Conservation (phyloP, 2,113 vertebrate species). For the Mustela lutreola region DNA sequence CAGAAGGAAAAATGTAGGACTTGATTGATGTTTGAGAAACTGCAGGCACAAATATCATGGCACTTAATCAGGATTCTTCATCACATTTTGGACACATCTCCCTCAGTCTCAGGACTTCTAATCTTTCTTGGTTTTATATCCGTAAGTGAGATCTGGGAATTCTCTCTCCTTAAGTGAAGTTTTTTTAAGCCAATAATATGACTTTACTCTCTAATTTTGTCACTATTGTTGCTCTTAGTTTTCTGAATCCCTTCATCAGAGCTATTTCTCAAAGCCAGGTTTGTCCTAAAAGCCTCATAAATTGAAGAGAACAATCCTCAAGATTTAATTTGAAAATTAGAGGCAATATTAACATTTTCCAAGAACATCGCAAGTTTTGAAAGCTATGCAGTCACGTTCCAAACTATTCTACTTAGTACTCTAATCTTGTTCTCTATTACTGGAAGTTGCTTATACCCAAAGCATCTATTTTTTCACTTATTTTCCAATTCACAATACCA, state of each 20-base stretch:
- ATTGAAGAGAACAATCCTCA: neutral
- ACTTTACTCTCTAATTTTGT: slow-evolving; percentile 13
- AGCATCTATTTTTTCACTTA: slow-evolving; percentile 6
- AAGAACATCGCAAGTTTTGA: slow-evolving; percentile 15
- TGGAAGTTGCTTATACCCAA: neutral
- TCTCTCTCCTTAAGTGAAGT: slow-evolving; percentile 19
- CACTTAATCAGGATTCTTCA: neutral
- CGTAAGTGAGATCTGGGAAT: neutral
- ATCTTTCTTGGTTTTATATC: slow-evolving; percentile 7
- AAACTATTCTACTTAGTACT: neutral
- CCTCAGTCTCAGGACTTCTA: neutral
- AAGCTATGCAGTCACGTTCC: slow-evolving; percentile 17
- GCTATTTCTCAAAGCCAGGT: slow-evolving; percentile 37
- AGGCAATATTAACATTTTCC: slow-evolving; percentile 46
- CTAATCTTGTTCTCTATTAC: neutral
- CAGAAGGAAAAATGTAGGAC: neutral
- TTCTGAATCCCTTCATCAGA: slow-evolving; percentile 30
- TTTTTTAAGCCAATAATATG: slow-evolving; percentile 32
- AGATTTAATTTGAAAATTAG: slow-evolving; percentile 41
- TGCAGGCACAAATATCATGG: neutral
- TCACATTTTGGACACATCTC: neutral
- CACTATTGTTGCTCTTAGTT: neutral
- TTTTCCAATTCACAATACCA: neutral
- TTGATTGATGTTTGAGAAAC: neutral
- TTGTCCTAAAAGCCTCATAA: slow-evolving; percentile 29